Conservation (phyloP, 2,797 vertebrate species). For the Myotis planiceps region DNA sequence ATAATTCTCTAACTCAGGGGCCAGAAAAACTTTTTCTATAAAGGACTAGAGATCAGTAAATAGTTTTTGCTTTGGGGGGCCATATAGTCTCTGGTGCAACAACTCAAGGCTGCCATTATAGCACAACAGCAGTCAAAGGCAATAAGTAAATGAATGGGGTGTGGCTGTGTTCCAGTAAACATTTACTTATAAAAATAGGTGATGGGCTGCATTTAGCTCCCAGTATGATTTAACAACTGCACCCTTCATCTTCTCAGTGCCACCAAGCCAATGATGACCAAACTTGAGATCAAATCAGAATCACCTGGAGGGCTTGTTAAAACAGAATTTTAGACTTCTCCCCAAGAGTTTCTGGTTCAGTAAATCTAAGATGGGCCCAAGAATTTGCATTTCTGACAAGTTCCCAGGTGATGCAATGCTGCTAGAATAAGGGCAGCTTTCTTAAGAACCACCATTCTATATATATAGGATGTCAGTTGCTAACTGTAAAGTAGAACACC, state of each 20-base stretch:
- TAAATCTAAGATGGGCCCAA: neutral
- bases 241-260: neutral
- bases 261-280: neutral
- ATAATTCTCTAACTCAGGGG: neutral
- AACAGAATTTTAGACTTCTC: neutral
- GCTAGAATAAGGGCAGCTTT: neutral
- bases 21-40: neutral
- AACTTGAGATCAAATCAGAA: neutral
- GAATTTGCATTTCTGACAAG: neutral
- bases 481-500: neutral
- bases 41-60: neutral
- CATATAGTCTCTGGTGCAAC: neutral
- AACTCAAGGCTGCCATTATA: neutral
- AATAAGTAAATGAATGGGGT: neutral
- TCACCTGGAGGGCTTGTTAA: neutral
- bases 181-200: neutral
- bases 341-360: neutral
- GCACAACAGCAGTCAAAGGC: neutral
- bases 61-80: neutral
- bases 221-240: neutral
- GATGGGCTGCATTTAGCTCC: neutral
- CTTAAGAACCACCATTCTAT: neutral
- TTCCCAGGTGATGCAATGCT: neutral
- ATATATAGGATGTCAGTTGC: neutral
- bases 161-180: neutral